These are phyloP conservation scores for Serripes groenlandicus DNA, from an alignment of 2,888 invertebrate genomes.

Conservation along the genomic window DNA sequence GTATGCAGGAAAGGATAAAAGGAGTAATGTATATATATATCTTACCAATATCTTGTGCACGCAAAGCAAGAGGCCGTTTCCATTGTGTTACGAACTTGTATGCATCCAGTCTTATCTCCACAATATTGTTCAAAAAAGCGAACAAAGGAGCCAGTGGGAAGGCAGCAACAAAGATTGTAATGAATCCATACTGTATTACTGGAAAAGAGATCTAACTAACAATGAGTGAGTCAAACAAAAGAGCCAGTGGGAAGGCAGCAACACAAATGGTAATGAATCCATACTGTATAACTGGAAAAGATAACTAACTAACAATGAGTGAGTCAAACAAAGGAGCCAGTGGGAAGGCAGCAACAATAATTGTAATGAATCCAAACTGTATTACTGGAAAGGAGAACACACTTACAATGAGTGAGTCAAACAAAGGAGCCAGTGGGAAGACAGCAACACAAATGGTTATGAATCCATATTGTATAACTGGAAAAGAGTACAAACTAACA, in stretches of 20 bases:
- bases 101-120: conserved; percentile 98
- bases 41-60: conserved; percentile 95
- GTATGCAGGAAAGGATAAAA: no score
- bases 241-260: conserved; percentile 98
- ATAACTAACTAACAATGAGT: no score
- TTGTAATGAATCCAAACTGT: conserved; percentile 99
- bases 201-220: no score
- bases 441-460: no score
- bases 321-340: conserved; percentile 98
- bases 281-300: conserved; percentile 93
- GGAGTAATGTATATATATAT: no score
- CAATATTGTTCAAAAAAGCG: conserved; percentile 97
- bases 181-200: conserved; percentile 96
- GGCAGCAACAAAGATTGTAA: conserved; percentile 98
- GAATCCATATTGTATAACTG: no score
- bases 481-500: no score
- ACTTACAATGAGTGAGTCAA: no score
- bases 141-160: conserved; percentile 98
- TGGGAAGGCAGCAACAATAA: conserved; percentile 99
- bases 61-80: conserved; percentile 94
- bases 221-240: conserved; percentile 97
- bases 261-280: conserved; percentile 99
- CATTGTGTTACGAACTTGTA: conserved; percentile 95
- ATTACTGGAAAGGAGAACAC: no score
- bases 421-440: no score